Conservation (phyloP, 2,797 vertebrate genomes). For the Yasuhikotakia modesta region DNA sequence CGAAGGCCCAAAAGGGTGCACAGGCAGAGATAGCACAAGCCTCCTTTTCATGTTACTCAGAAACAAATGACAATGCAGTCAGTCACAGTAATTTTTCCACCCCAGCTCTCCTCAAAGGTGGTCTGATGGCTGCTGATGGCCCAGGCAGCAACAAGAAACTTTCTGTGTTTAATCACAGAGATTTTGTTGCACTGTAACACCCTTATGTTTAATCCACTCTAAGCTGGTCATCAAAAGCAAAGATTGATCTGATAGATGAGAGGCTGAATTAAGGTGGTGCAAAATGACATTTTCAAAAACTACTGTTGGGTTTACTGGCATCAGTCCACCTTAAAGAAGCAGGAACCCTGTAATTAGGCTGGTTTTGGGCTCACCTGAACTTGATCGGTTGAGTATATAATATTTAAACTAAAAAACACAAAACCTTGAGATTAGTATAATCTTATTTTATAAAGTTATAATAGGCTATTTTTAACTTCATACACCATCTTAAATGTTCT, state of each 20-base stretch:
- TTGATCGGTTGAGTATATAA: no score
- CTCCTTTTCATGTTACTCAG: constrained; percentile 15
- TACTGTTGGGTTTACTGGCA: no score
- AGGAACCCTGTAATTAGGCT: no score
- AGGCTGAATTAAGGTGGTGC: neutral
- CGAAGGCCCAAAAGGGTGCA: neutral
- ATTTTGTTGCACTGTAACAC: constrained; percentile 35
- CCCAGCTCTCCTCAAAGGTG: neutral
- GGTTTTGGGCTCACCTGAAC: no score
- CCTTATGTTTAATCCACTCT: constrained; percentile 41
- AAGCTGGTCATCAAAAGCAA: constrained; percentile 16
- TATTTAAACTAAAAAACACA: no score
- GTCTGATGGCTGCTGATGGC: neutral
- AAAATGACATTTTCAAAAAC: no score
- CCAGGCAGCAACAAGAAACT: constrained; percentile 35
- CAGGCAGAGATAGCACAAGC: constrained; percentile 2
- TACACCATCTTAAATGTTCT: no score
- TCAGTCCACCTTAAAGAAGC: no score
- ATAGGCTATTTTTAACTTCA: no score
- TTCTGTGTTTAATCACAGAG: constrained; percentile 49
- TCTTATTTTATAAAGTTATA: no score
- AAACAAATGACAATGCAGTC: constrained; percentile 37
- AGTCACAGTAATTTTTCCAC: constrained; percentile 10
- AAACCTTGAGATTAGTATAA: no score
- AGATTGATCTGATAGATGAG: neutral